Evolutionary conservation across 2,888 invertebrate species (phyloP), one percentile per base, ranked within the genome.

Genomic region (Nemotelus pantherinus): DNA sequence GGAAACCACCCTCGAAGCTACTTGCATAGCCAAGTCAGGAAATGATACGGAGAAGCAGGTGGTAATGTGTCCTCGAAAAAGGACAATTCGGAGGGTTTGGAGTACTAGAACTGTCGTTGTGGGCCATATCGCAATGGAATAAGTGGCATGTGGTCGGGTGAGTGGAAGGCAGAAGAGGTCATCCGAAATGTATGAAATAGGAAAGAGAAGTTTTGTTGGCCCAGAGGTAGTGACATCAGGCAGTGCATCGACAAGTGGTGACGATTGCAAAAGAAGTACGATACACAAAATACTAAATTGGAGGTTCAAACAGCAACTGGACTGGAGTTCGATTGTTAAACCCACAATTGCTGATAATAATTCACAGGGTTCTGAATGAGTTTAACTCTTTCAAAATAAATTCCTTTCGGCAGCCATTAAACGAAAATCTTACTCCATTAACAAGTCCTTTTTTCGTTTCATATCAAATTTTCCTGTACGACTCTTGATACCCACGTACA

Each of bases 211-310:
- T 60, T 77, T 25, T 25, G 25, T 25, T 25, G 25, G 25, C 25
- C 25, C 43, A 63, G 3, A 5, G 3, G 63, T 53, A 1, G 65
- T 65, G 47, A 65, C 67, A 65, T 64, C 64, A 47, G 71, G 71
- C 71, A 48, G 65, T 76, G 76, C 70, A 50, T 63, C 67, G 75
- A 68, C 63, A 60, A 76, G 50, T 58, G 68, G 70, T 44, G 67
- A 70, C 45, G 70, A 74, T 9, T 67, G 78, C 70, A 70, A 60
- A 78, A 78, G 75, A 78, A 78, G 76, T 64, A 70, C 76, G 76
- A 70, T 45, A 50, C 47, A 25, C 47, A 57, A 57, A 68, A 77
- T 39, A 47, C 67, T 43, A 48, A 48, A 45, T 60, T 50, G 6
- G 64, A n/a, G 48, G 43, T 43, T 41, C 68, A 68, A 53, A 58